A percentile compares a stretch with the other conserved stretches of the same genome.
phyloP scores from a whole-genome alignment of 2,888 invertebrate species.

The Diarsia mendica region DNA sequence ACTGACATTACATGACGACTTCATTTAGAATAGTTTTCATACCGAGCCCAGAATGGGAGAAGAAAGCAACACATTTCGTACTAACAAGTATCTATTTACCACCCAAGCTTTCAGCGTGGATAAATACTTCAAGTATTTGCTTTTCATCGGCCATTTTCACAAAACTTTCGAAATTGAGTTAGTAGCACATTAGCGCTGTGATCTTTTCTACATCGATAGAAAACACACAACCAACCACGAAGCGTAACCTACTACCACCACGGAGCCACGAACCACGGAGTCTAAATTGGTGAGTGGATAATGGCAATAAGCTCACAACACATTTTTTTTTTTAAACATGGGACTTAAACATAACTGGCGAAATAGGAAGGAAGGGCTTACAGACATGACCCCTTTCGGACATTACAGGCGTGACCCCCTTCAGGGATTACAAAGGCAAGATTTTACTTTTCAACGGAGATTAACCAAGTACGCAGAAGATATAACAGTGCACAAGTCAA shows the following conservation, averaged over 20 bases:
- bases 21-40: constrained; percentile 36
- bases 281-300: not conserved
- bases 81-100: constrained; percentile 2
- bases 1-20: constrained; percentile 37
- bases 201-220: not conserved
- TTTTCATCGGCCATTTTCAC: not conserved
- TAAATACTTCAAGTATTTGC: not conserved
- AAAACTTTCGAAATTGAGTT: not conserved
- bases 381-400: not conserved
- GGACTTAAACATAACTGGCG: not conserved
- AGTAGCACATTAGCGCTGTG: not conserved
- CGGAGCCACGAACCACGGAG: too few species aligned
- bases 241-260: too few species aligned
- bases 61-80: not conserved
- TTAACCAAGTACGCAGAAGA: not conserved
- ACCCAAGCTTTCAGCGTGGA: not conserved
- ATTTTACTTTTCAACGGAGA: not conserved
- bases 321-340: too few species aligned
- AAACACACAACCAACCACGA: too few species aligned
- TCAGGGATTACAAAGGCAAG: too few species aligned
- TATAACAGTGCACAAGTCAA: not conserved
- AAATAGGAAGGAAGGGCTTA: not conserved
- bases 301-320: too few species aligned
- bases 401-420: not conserved
- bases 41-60: constrained; percentile 3